Evolutionary conservation across 2,888 invertebrate genomes (phyloP), one percentile per base, ranked within the genome.

Genomic region (Myopa testacea): DNA sequence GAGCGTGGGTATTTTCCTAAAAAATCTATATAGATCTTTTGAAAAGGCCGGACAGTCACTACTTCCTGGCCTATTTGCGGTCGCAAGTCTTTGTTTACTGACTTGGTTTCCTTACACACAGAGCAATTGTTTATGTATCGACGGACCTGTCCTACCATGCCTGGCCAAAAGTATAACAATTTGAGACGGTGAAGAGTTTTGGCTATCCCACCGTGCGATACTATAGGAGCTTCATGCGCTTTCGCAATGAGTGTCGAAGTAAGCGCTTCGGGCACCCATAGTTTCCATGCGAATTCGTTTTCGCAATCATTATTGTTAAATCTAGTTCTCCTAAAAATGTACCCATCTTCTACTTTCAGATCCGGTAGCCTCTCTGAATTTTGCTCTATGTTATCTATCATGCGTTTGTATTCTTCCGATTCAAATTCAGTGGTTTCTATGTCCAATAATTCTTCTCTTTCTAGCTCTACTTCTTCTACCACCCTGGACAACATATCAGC

Each of bases 11-110:
- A 58, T n/a, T 58, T 58, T 6, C 58, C 58, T 6, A 58, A 19
- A n/a, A 58, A 58, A 71, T 77, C 79, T 3, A 78, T 76, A 81
- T 81, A 78, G 79, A 79, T 80, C 72, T 76, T 34, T 75, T 78
- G 26, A 26, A 26, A 26, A 26, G 26, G 26, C 26, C 26, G 26
- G 2, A 26, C 26, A 26, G 26, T 26, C 26, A 26, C 26, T 26
- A 26, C 26, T 26, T 26, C 26, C 26, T 26, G 26, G 26, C 26
- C 26, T 26, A 26, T 26, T 26, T 26, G 26, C 26, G 26, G 26
- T 26, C 26, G 26, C 26, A 26, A 26, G 26, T 26, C 26, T 26
- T 26, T 26, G 26, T 26, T 26, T 26, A 26, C 26, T 26, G 26
- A 26, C 26, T 26, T 26, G 26, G 26, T 26, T 26, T 26, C 26